Conservation (phyloP, 2,888 invertebrate species). For the Aphodius sticticus region DNA sequence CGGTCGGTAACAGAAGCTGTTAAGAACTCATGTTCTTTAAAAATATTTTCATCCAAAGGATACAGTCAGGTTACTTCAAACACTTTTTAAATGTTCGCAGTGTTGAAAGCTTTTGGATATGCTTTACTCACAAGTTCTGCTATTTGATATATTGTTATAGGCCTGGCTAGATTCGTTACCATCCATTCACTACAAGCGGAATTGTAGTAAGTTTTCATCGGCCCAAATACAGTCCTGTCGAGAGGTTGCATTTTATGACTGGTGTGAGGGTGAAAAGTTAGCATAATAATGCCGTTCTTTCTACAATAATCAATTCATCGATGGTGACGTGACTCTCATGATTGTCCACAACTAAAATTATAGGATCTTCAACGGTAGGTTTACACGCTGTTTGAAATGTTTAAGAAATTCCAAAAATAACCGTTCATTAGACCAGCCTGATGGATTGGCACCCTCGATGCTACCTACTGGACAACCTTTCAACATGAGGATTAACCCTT, state of each 20-base stretch:
- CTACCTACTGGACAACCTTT: constrained; percentile 42
- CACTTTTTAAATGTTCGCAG: constrained; percentile 38
- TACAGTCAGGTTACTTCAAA: constrained; percentile 38
- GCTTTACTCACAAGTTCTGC: constrained; percentile 40
- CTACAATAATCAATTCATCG: constrained; percentile 48
- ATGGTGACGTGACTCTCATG: constrained; percentile 49
- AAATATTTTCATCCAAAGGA: constrained; percentile 40
- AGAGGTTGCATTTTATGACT: constrained; percentile 54
- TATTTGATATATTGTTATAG: too few species aligned
- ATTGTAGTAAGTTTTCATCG: constrained; percentile 43
- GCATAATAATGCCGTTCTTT: too few species aligned
- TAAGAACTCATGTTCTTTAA: constrained; percentile 25
- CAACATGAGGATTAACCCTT: constrained; percentile 41
- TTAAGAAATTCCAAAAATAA: too few species aligned
- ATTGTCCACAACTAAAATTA: constrained; percentile 46
- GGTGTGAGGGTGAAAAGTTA: constrained; percentile 50
- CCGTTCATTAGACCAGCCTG: constrained; percentile 49
- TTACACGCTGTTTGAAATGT: constrained; percentile 35
- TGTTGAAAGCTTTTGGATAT: constrained; percentile 41
- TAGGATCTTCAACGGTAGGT: constrained; percentile 37
- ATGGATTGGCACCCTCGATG: constrained; percentile 41
- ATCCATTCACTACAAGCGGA: constrained; percentile 36
- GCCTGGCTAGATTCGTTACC: background rate
- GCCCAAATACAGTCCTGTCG: constrained; percentile 45
- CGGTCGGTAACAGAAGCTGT: background rate